Percentiles rank a stretch among this genome's conserved stretches.
These are phyloP conservation scores for Chaetodon trifascialis DNA, from an alignment of 2,113 vertebrate species.

Conservation along the genomic window DNA sequence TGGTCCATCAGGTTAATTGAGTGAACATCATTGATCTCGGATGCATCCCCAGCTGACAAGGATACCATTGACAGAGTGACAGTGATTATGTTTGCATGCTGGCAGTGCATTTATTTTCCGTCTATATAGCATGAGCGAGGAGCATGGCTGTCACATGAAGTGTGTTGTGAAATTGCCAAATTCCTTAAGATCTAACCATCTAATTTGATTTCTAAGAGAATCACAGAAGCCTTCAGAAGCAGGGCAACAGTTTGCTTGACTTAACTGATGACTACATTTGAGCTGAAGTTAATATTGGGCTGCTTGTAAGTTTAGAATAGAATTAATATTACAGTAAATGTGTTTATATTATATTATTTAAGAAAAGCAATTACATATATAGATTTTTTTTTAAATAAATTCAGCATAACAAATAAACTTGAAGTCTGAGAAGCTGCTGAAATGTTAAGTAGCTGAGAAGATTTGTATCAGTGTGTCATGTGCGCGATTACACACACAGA, in stretches of 20 bases:
- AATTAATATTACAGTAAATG: background rate
- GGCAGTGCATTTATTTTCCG: slow-evolving; percentile 53
- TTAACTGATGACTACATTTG: background rate
- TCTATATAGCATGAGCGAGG: slow-evolving; percentile 15
- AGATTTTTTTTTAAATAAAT: background rate
- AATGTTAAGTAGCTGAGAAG: slow-evolving; percentile 16
- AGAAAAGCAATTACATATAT: background rate
- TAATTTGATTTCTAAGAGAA: background rate
- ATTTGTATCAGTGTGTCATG: slow-evolving; percentile 40
- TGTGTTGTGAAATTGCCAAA: background rate
- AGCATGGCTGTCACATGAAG: slow-evolving; percentile 5
- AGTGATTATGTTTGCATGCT: slow-evolving; percentile 52
- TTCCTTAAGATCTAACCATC: background rate
- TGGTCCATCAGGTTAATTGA: slow-evolving; percentile 73
- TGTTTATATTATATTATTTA: background rate
- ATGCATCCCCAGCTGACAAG: slow-evolving; percentile 55
- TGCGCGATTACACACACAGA: slow-evolving; percentile 21
- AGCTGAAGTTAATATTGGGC: background rate
- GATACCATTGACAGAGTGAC: slow-evolving; percentile 60
- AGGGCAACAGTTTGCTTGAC: slow-evolving; percentile 3
- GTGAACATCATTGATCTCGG: slow-evolving; percentile 71
- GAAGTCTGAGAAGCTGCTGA: slow-evolving; percentile 21
- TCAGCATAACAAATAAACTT: background rate
- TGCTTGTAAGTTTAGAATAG: background rate
- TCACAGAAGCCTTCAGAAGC: slow-evolving; percentile 5